Evolutionary conservation across 2,797 vertebrate genomes (phyloP).

Genomic region (Anas capensis): DNA sequence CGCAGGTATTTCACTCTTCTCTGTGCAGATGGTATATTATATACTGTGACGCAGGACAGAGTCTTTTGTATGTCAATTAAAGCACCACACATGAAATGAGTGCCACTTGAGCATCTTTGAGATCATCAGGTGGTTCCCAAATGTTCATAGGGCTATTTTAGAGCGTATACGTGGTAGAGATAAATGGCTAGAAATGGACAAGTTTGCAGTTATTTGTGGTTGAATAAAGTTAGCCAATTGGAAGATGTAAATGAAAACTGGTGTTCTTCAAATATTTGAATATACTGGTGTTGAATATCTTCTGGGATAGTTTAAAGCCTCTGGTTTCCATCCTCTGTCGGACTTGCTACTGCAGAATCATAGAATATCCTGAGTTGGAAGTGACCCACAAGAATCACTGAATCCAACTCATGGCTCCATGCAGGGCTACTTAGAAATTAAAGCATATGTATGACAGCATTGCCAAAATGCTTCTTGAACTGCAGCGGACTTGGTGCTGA

Average conservation of each 20-base stretch:
- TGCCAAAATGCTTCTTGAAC: not conserved
- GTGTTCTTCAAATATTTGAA: not conserved
- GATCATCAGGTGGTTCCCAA: not conserved
- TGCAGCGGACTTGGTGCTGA: not conserved
- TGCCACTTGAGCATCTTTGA: not conserved
- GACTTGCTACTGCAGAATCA: not conserved
- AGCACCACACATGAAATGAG: not conserved
- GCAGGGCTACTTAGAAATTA: not conserved
- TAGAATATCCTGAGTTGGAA: not conserved
- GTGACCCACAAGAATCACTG: not conserved
- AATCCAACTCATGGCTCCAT: not conserved
- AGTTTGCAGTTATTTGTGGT: not conserved
- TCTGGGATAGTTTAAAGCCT: not conserved
- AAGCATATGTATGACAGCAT: not conserved
- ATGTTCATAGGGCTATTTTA: not conserved
- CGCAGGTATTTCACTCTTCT: slow-evolving; percentile 83
- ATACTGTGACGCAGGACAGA: not conserved
- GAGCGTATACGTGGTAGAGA: not conserved
- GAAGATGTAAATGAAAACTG: not conserved
- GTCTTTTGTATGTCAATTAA: not conserved
- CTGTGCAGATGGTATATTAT: not conserved
- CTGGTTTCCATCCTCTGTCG: not conserved
- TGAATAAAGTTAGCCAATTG: not conserved
- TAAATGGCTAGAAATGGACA: not conserved
- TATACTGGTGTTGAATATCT: not conserved